Base-by-base conservation (phyloP, 2,888 invertebrate species). In the Spilosoma lubricipeda region DNA sequence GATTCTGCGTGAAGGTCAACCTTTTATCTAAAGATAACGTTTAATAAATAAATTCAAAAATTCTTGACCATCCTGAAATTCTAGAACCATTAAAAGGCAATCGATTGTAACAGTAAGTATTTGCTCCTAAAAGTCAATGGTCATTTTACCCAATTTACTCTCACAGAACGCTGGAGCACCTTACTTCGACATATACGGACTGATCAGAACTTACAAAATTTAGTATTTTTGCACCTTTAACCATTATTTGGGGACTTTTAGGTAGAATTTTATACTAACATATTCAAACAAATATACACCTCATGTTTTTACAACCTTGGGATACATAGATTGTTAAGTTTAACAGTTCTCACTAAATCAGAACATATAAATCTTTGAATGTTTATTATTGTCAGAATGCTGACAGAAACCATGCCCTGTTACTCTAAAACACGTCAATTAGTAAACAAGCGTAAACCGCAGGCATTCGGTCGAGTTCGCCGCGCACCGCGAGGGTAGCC, bases 401-500 rank as follows among this genome's bases (percentile, higher is more conserved):
- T 89, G 89, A 91, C 89, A 90, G 82, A 89, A 89, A 89, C 88
- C 91, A 90, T 89, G 82, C 90, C 88, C 87, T 90, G 90, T 91
- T 92, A 91, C 90, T 91, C 90, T 90, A 90, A 92, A 93, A 93
- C 92, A 91, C 92, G 92, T 92, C 92, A 94, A 93, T 94, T 94
- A 94, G 91, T 90, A 90, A 90, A 88, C 91, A 90, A 85, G 90
- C 90, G 90, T 90, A 88, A 91, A 92, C 91, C 93, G 85, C 93
- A 92, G 90, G 92, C 92, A 92, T 93, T 92, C 88, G 88, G 90
- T 86, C 84, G 90, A 89, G 86, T 87, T 87, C 88, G 86, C 88
- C 85, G 85, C 84, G 82, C 85, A 78, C 81, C 83, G 86, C 89
- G 90, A 90, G 93, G 93, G 93, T 88, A 81, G 87, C 87, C 91